Conservation (phyloP, 2,797 vertebrate species). For the Salarias fasciatus region DNA sequence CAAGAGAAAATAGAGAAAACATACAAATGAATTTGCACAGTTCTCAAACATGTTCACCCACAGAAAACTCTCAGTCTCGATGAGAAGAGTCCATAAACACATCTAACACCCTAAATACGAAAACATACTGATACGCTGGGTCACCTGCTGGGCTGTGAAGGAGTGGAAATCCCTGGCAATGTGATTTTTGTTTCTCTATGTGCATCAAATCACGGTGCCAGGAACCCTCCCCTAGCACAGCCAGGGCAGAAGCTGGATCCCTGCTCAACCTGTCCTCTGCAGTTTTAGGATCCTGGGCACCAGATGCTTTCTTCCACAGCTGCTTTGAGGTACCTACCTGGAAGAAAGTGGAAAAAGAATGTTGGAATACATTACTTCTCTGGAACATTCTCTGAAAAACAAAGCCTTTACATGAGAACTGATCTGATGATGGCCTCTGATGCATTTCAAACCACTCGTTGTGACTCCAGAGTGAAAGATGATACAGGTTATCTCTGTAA, state of each 20-base stretch:
- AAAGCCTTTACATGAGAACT: conserved; percentile 24
- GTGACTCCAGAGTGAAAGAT: conserved; percentile 29
- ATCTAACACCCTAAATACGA: conserved; percentile 24
- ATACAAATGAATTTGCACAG: conserved; percentile 7
- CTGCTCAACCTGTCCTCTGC: conserved; percentile 14
- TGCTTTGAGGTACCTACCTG: conserved; percentile 69
- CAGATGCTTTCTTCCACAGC: conserved; percentile 55
- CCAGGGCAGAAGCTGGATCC: conserved; percentile 45
- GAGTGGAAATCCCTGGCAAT: conserved; percentile 92
- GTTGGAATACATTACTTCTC: conserved; percentile 25
- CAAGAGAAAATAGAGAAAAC: no score
- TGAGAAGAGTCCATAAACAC: conserved; percentile 3
- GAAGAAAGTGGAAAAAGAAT: conserved; percentile 26
- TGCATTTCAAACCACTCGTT: conserved; percentile 14
- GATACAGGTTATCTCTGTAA: conserved; percentile 25
- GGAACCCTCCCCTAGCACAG: conserved; percentile 87
- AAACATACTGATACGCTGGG: conserved; percentile 17
- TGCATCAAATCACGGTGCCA: conserved; percentile 90
- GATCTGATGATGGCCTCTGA: conserved; percentile 32
- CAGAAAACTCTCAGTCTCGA: background rate
- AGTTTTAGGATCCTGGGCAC: conserved; percentile 34
- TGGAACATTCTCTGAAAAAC: background rate
- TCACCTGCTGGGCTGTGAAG: conserved; percentile 77
- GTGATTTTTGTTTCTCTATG: conserved; percentile 88
- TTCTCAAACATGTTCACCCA: conserved; percentile 17